Percentiles rank a stretch among this genome's conserved stretches.
Conservation (phyloP, 2,888 invertebrate species). For the Oxystoma pomonae region DNA sequence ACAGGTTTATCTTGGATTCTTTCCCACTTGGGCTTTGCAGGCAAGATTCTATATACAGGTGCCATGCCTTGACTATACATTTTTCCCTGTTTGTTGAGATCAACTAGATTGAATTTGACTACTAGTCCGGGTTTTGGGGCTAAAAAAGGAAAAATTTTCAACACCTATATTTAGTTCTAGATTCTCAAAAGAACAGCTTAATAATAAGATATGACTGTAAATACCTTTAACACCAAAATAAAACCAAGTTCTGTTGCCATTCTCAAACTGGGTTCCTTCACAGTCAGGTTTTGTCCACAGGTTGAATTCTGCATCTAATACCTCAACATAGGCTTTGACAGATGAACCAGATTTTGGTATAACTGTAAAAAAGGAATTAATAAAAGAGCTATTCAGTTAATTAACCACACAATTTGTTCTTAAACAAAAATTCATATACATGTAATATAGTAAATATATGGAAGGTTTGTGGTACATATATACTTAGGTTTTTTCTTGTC, state of each 20-base stretch:
- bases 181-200: too few relatives aligned
- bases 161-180: too few relatives aligned
- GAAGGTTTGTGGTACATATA: too few relatives aligned
- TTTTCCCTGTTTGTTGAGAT: slow-evolving; percentile 85
- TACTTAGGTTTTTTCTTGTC: too few relatives aligned
- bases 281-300: slow-evolving; percentile 90
- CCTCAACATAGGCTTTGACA: slow-evolving; percentile 42
- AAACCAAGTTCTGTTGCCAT: slow-evolving; percentile 90
- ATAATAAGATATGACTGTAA: background rate
- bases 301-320: slow-evolving; percentile 77
- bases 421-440: too few relatives aligned
- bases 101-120: slow-evolving; percentile 79
- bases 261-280: slow-evolving; percentile 80
- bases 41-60: slow-evolving; percentile 71
- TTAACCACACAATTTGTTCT: too few relatives aligned
- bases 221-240: slow-evolving; percentile 73
- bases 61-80: slow-evolving; percentile 90
- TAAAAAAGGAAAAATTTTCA: slow-evolving; percentile 29
- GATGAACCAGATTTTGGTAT: slow-evolving; percentile 25
- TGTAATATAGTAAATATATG: too few relatives aligned
- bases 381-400: too few relatives aligned
- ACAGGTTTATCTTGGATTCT: slow-evolving; percentile 75
- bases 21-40: slow-evolving; percentile 79
- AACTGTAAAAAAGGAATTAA: slow-evolving; percentile 26
- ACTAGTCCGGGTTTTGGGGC: slow-evolving; percentile 52